A percentile compares a stretch with the other conserved stretches of the same genome.
Evolutionary conservation across 2,113 vertebrate genomes (phyloP).

Genomic region (Symphodus melops): DNA sequence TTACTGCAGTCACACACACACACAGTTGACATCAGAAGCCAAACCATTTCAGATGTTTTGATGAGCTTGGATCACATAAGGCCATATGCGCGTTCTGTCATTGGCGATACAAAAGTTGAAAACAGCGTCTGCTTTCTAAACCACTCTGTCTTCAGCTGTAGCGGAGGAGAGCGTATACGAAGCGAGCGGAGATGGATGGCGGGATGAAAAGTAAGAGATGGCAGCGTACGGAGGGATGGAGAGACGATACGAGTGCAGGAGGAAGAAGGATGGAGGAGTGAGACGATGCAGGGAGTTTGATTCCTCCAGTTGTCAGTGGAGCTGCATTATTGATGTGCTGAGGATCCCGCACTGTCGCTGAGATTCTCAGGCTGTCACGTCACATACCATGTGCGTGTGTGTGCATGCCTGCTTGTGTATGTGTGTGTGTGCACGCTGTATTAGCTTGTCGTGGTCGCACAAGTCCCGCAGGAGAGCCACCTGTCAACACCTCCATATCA

Average conservation of each 20-base stretch:
- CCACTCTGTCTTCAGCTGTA: conserved; percentile 26
- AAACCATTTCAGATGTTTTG: conserved; percentile 36
- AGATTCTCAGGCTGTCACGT: conserved; percentile 66
- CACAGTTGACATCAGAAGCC: conserved; percentile 4
- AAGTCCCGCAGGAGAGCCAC: conserved; percentile 60
- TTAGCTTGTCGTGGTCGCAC: conserved; percentile 49
- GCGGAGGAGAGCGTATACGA: conserved; percentile 41
- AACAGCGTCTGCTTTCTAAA: conserved; percentile 39
- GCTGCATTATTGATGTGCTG: conserved; percentile 79
- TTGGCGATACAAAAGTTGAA: conserved; percentile 23
- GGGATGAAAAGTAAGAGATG: conserved; percentile 17
- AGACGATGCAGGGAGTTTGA: conserved; percentile 64
- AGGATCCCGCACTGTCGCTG: conserved; percentile 62
- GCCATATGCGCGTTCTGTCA: conserved; percentile 33
- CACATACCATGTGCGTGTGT: conserved; percentile 39
- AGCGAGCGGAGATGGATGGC: conserved; percentile 56
- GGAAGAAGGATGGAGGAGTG: conserved; percentile 49
- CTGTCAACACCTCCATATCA: conserved; percentile 77
- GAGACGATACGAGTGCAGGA: conserved; percentile 2
- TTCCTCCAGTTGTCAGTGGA: conserved; percentile 69
- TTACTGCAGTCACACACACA: conserved; percentile 11
- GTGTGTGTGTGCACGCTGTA: background rate
- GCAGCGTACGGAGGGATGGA: conserved; percentile 19
- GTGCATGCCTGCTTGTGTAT: too few species aligned
- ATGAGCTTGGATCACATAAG: conserved; percentile 48